phyloP scores from a whole-genome alignment of 1,140 invertebrate species.

The Cotesia chilonis region DNA sequence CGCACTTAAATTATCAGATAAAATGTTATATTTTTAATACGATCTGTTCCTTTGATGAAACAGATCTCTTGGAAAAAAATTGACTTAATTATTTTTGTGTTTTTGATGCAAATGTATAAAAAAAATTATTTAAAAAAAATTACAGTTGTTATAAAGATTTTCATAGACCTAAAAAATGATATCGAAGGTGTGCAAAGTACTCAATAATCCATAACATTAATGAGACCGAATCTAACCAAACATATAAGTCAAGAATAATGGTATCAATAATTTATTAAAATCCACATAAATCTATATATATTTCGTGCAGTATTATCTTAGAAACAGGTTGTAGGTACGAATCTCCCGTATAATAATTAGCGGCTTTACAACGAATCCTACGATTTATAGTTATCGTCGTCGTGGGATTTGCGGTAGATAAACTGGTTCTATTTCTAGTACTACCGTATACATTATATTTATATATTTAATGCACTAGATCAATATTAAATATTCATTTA shows the following conservation, averaged over 20 bases:
- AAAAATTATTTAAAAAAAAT: no score
- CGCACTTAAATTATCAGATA: no score
- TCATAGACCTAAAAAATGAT: no score
- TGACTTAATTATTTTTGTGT: no score
- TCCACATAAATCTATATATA: neutral
- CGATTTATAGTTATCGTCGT: constrained; percentile 39
- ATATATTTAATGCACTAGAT: constrained; percentile 12
- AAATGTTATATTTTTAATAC: no score
- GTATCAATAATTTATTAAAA: neutral
- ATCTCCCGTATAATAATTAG: constrained; percentile 42
- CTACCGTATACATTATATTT: constrained; percentile 27
- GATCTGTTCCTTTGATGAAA: no score
- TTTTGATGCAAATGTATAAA: no score
- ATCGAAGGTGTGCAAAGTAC: no score
- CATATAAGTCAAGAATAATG: neutral
- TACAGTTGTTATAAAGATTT: no score
- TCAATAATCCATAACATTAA: no score
- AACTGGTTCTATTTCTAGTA: constrained; percentile 42
- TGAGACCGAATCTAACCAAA: no score
- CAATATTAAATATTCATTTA: constrained; percentile 28
- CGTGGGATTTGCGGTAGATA: constrained; percentile 39
- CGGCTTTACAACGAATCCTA: constrained; percentile 41
- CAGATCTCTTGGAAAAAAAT: no score
- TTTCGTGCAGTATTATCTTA: neutral
- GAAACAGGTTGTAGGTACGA: constrained; percentile 39